These are phyloP conservation scores for Vimba vimba DNA, from an alignment of 2,113 vertebrate species.

Conservation along the genomic window DNA sequence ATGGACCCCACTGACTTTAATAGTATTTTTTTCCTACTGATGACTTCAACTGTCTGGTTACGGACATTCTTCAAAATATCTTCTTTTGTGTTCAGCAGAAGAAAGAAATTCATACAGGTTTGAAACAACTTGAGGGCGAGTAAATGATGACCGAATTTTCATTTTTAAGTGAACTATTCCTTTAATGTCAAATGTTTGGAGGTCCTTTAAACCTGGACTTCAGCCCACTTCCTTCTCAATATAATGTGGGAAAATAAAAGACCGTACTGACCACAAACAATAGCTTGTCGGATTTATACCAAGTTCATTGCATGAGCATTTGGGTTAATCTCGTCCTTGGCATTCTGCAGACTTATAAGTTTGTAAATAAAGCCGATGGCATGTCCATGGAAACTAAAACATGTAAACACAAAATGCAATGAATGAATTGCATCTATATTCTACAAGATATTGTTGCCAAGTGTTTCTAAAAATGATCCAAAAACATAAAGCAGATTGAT, in stretches of 20 bases:
- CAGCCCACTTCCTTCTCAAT: background rate
- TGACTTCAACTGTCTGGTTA: no score
- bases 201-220: conserved; percentile 34
- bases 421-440: no score
- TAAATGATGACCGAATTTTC: no score
- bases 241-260: background rate
- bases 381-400: background rate
- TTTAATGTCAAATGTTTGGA: conserved; percentile 10
- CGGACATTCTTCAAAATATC: no score
- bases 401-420: background rate
- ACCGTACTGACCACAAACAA: background rate
- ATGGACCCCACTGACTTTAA: no score
- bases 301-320: background rate
- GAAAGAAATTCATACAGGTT: no score
- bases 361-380: background rate
- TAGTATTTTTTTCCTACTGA: no score
- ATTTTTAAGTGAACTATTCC: no score
- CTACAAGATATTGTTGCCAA: no score
- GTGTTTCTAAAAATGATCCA: background rate
- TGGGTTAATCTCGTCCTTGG: background rate
- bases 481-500: background rate
- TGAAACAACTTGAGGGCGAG: no score
- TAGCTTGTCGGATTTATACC: background rate
- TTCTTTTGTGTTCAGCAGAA: no score
- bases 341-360: background rate